A percentile compares a stretch with the other conserved stretches of the same genome.
Evolutionary conservation across 2,797 vertebrate genomes (phyloP).

Genomic region (Brachyrhaphis roseni): DNA sequence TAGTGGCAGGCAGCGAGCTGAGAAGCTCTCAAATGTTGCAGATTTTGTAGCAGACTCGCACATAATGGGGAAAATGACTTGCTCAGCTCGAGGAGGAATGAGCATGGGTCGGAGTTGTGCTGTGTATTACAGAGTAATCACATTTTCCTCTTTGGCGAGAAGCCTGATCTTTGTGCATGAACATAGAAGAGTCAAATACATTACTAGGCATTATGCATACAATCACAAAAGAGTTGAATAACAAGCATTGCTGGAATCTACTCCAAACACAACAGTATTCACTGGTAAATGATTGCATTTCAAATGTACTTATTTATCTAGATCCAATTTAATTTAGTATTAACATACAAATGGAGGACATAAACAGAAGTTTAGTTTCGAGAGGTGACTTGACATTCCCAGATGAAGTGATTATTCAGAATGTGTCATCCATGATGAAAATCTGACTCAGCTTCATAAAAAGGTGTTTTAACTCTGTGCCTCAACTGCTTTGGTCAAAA

Average conservation of each 20-base stretch:
- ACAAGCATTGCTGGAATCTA: slow-evolving; percentile 15
- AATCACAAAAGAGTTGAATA: slow-evolving; percentile 15
- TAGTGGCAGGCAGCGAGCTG: slow-evolving; percentile 50
- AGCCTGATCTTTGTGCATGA: slow-evolving; percentile 14
- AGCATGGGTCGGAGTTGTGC: slow-evolving; percentile 41
- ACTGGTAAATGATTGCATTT: neutral
- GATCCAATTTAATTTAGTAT: neutral
- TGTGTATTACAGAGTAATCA: slow-evolving; percentile 38
- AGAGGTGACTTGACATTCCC: neutral
- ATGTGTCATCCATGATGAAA: neutral
- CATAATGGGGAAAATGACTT: slow-evolving; percentile 54
- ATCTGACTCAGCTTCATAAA: slow-evolving; percentile 27
- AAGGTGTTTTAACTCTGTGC: neutral
- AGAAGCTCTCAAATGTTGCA: slow-evolving; percentile 52
- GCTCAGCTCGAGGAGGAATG: slow-evolving; percentile 43
- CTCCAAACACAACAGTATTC: slow-evolving; percentile 9
- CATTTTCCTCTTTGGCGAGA: slow-evolving; percentile 37
- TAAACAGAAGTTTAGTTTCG: neutral
- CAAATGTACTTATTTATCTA: neutral
- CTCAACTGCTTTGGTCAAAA: neutral
- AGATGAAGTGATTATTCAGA: slow-evolving; percentile 27
- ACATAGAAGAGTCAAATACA: slow-evolving; percentile 14
- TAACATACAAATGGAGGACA: neutral
- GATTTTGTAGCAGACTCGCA: slow-evolving; percentile 34
- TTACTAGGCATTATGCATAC: slow-evolving; percentile 16